Evolutionary conservation across 2,888 invertebrate species (phyloP).

Genomic region (Corbicula japonica): DNA sequence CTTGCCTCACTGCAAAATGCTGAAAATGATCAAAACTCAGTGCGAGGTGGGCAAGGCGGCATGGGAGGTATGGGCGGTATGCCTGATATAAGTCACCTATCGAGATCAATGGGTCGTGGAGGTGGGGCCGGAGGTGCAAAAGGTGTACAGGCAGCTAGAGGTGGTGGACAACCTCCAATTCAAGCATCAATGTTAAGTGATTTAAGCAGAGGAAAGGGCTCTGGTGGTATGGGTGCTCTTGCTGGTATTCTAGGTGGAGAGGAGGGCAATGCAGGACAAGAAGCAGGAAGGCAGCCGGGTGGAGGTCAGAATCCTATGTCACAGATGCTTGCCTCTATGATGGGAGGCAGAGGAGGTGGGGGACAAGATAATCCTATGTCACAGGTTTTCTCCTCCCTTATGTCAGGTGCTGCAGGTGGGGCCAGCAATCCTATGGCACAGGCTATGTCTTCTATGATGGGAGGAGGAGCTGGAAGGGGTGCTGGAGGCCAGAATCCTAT

Average conservation of each 20-base stretch:
- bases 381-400: not conserved
- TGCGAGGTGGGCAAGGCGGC: no score
- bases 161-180: constrained; percentile 1
- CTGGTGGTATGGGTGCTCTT: constrained; percentile 1
- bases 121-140: constrained; percentile 5
- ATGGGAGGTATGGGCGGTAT: no score
- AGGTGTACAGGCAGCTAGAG: not conserved
- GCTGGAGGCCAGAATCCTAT: not conserved
- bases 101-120: no score
- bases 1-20: not conserved
- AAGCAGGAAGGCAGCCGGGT: not conserved
- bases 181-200: not conserved
- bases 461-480: not conserved
- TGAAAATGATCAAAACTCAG: no score
- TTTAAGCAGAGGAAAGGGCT: not conserved
- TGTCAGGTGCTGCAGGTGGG: no score
- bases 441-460: constrained; percentile 3
- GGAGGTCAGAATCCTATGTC: not conserved
- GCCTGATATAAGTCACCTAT: no score
- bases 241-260: not conserved
- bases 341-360: not conserved
- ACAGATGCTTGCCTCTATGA: no score
- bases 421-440: not conserved
- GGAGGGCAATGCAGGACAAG: not conserved
- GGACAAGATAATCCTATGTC: not conserved